Base-by-base conservation (phyloP, 2,888 invertebrate genomes). In the Sarcophaga carnaria region DNA sequence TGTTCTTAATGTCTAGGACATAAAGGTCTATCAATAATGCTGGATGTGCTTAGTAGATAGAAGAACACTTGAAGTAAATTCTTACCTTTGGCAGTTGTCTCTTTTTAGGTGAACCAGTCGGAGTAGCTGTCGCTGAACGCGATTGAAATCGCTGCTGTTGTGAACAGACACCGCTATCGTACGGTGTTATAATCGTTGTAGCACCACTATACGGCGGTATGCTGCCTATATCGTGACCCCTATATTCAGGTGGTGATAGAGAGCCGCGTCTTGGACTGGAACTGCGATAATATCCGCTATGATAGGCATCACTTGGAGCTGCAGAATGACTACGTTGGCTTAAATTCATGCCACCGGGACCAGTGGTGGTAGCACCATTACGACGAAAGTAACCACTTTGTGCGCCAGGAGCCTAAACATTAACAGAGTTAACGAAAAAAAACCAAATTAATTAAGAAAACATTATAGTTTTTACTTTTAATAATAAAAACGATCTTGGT, bases 61-160 rank as follows among this genome's bases (percentile, higher is more conserved):
- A 27, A 27, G 6, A 27, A 27, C 27, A 27, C 14, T 49, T 11
- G 11, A 11, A 49, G 3, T 49, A 54, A 54, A 14, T 63, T 71
- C 54, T 37, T 93, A 99, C 98, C 94, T 98, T 97, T 89, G 99
- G 99, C 92, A 99, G 95, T 94, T 99, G 98, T 89, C 99, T 95
- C 94, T 98, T 99, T 94, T 99, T 99, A 77, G 98, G 98, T 89
- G 98, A 98, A 87, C 98, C 97, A 84, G 98, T 98, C 78, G 98
- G 98, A 79, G 98, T 98, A 90, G 97, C 98, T 83, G 98, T 98
- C 88, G 98, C 97, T 80, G 97, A 97, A 72, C 97, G 95, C 84
- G 97, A 97, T 92, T 96, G 96, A 93, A 97, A 97, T 89, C 97
- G 95, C 90, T 91, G 91, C 88, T 93, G 92, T 81, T 93, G 93